Conservation (phyloP, 1,140 invertebrate genomes). For the Chironomus tepperi region DNA sequence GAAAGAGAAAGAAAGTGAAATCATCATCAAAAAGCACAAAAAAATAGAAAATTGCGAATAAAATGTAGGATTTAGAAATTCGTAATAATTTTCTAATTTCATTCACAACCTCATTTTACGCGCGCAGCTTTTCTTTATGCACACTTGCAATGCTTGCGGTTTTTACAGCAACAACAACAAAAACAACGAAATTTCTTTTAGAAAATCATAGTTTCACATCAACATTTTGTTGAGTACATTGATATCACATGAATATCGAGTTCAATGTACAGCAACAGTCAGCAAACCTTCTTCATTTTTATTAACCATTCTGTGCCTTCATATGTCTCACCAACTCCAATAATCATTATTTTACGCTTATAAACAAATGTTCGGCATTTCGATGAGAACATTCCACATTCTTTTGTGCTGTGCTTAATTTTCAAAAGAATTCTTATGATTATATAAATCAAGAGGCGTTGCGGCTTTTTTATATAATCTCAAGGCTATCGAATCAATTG, state of each 20-base stretch:
- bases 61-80: constrained; percentile 14
- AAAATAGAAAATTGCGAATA: no score
- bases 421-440: background rate
- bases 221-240: background rate
- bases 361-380: background rate
- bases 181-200: background rate
- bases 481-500: background rate
- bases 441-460: background rate
- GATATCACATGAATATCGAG: background rate
- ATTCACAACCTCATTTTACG: constrained; percentile 12
- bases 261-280: background rate
- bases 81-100: background rate
- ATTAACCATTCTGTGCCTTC: background rate
- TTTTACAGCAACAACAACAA: no score
- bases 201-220: background rate
- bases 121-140: background rate
- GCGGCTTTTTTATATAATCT: constrained; percentile 5
- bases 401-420: background rate
- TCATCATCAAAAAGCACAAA: background rate
- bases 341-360: background rate
- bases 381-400: background rate
- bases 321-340: background rate
- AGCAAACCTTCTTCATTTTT: background rate
- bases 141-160: background rate
- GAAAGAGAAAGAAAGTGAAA: background rate